phyloP scores from a whole-genome alignment of 2,113 vertebrate species.

The Tylochromis polylepis region DNA sequence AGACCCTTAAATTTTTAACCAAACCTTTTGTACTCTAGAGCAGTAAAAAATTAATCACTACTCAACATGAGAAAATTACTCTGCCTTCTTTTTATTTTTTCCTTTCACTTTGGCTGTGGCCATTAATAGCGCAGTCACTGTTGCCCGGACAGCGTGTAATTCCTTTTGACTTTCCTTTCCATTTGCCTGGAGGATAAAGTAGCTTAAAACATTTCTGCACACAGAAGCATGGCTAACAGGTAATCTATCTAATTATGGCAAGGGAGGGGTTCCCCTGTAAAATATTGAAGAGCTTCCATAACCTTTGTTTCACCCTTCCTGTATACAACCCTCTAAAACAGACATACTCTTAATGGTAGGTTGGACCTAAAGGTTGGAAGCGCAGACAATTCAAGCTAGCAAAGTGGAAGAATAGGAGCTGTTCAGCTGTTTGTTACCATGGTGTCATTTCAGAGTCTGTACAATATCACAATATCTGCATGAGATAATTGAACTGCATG shows the following conservation, averaged over 20 bases:
- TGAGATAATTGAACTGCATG: background rate
- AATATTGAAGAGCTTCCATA: constrained; percentile 88
- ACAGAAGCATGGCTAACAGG: constrained; percentile 89
- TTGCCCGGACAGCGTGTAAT: constrained; percentile 86
- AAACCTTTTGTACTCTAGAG: constrained; percentile 77
- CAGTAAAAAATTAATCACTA: constrained; percentile 83
- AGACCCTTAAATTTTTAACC: constrained; percentile 79
- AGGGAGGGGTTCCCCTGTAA: constrained; percentile 86
- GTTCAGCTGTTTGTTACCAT: background rate
- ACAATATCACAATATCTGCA: background rate
- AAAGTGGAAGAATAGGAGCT: background rate
- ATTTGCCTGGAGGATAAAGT: constrained; percentile 90
- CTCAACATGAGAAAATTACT: constrained; percentile 68
- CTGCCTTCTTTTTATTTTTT: background rate
- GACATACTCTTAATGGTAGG: constrained; percentile 78
- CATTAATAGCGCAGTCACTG: constrained; percentile 77
- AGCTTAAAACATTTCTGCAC: constrained; percentile 84
- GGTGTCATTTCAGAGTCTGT: background rate
- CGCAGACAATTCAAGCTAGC: constrained; percentile 72
- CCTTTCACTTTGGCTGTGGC: constrained; percentile 40
- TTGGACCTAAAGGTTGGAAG: constrained; percentile 81
- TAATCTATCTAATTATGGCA: constrained; percentile 98
- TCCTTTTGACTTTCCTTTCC: constrained; percentile 87
- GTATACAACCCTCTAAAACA: constrained; percentile 77
- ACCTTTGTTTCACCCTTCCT: constrained; percentile 92